Percentiles rank a stretch among this genome's conserved stretches.
These are phyloP conservation scores for Paralichthys olivaceus DNA, from an alignment of 2,113 vertebrate genomes.

Conservation along the genomic window DNA sequence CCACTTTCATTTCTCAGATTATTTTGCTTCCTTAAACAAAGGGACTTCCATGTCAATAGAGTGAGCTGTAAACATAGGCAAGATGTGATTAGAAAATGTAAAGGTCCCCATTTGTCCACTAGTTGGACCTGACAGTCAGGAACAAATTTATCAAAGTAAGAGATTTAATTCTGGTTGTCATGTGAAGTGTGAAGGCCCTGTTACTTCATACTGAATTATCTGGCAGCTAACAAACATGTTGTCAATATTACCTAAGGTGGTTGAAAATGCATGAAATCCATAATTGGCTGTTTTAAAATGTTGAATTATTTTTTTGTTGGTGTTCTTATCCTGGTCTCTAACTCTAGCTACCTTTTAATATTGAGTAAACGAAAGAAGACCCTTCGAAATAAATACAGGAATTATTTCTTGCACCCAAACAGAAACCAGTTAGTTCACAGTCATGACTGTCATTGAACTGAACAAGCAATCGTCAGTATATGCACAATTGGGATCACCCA, in stretches of 20 bases:
- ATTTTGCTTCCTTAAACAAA: not conserved
- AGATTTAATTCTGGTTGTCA: not conserved
- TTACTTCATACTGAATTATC: not conserved
- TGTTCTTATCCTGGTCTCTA: too few species aligned
- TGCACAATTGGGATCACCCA: not conserved
- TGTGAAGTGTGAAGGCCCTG: not conserved
- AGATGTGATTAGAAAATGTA: not conserved
- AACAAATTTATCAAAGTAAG: not conserved
- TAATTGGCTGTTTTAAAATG: not conserved
- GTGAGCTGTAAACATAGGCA: not conserved
- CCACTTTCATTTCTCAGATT: not conserved
- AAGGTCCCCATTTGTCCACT: not conserved
- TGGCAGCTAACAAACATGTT: not conserved
- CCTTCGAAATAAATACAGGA: not conserved
- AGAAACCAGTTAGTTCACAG: not conserved
- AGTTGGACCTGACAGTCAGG: not conserved
- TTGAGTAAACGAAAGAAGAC: too few species aligned
- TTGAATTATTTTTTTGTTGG: not conserved
- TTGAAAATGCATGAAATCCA: not conserved
- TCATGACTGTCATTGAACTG: not conserved
- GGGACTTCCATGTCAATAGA: not conserved
- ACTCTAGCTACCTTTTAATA: too few species aligned
- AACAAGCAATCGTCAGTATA: conserved; percentile 22
- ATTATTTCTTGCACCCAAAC: not conserved
- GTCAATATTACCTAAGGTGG: not conserved